Evolutionary conservation across 2,888 invertebrate genomes (phyloP).

Genomic region (Nemoura dubitans): DNA sequence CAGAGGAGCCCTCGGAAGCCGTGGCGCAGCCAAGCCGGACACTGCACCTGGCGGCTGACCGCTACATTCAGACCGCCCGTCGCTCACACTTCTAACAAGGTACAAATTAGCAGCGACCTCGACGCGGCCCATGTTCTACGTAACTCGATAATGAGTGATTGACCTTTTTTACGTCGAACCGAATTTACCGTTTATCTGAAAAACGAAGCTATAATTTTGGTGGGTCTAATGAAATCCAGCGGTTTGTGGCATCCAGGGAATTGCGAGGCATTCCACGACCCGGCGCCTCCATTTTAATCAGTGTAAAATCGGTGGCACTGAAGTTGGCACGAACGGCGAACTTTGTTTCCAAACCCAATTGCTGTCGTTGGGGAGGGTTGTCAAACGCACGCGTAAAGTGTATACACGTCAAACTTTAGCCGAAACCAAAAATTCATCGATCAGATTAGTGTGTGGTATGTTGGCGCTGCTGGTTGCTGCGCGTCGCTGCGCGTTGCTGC

Average conservation of each 20-base stretch:
- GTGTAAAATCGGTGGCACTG: not conserved
- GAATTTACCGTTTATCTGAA: not conserved
- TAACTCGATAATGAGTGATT: conserved; percentile 12
- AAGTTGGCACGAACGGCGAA: not conserved
- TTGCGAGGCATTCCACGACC: not conserved
- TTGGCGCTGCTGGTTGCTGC: not conserved
- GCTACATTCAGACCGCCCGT: not conserved
- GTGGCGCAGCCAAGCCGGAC: not conserved
- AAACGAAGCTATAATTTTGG: not conserved
- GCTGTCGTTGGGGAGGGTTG: not conserved
- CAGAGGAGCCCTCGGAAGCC: not conserved
- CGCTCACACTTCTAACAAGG: conserved; percentile 7
- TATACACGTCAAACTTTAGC: not conserved
- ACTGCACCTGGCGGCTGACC: not conserved
- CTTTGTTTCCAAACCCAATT: not conserved
- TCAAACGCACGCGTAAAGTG: not conserved
- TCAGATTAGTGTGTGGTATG: not conserved
- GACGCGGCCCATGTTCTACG: not conserved
- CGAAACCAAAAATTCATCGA: not conserved
- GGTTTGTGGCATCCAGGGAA: not conserved
- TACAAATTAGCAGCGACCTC: not conserved
- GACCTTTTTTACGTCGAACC: not conserved
- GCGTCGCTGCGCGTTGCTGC: no score
- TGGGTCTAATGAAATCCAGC: not conserved
- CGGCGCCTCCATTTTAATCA: not conserved